These are phyloP conservation scores for Orchesellides sinensis DNA, from an alignment of 2,888 invertebrate genomes.

Conservation along the genomic window DNA sequence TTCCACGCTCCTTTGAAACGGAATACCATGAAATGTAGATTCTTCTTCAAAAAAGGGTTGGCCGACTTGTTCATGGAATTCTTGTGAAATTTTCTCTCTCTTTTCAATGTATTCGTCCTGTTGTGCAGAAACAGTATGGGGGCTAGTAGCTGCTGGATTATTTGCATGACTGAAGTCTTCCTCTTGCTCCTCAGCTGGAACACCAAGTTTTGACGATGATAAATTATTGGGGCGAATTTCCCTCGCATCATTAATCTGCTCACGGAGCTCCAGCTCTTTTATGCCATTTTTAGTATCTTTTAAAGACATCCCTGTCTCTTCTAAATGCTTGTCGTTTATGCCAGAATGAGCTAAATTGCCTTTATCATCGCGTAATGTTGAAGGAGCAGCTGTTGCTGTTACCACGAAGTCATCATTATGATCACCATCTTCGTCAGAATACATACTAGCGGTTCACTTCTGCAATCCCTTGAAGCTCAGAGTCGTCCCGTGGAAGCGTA, in stretches of 20 bases:
- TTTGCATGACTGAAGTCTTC: constrained; percentile 48
- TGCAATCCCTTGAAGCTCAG: constrained; percentile 35
- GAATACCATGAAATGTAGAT: too few relatives aligned
- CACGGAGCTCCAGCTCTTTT: constrained; percentile 33
- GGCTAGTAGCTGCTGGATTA: constrained; percentile 31
- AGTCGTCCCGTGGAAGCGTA: constrained; percentile 33
- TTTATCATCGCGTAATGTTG: constrained; percentile 1
- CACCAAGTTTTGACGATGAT: constrained; percentile 58
- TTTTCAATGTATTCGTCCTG: background rate
- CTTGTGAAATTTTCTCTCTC: background rate
- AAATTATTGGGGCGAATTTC: constrained; percentile 63
- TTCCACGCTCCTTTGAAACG: too few relatives aligned
- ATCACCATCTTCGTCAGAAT: constrained; percentile 5
- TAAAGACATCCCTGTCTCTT: constrained; percentile 28
- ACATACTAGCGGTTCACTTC: constrained; percentile 6
- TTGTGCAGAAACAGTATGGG: background rate
- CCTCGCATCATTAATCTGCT: constrained; percentile 55
- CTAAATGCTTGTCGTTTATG: constrained; percentile 49
- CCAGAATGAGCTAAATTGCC: constrained; percentile 26
- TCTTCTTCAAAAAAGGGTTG: background rate
- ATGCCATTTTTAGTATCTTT: constrained; percentile 11
- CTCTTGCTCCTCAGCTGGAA: constrained; percentile 28
- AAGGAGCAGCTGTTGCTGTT: constrained; percentile 45
- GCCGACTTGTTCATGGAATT: constrained; percentile 26
- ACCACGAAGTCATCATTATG: constrained; percentile 25